Evolutionary conservation across 2,113 vertebrate genomes (phyloP), one percentile per base, ranked within the genome.

Genomic region (Pica pica): DNA sequence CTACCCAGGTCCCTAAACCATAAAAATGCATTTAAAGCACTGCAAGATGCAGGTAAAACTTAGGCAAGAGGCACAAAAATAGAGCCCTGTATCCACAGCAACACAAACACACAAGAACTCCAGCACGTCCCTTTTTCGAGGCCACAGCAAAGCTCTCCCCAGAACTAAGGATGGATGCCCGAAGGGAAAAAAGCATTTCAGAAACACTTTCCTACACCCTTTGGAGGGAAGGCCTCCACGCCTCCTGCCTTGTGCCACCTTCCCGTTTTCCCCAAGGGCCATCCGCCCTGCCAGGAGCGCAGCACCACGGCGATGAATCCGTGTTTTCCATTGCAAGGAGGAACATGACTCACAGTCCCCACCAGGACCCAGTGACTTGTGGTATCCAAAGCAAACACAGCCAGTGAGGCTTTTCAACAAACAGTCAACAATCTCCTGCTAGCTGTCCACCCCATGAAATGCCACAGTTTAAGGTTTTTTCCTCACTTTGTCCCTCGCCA

Each of bases 321-420:
- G 0, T 69, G 70, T 82, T 94, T 95, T 94, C 90, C 90, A 67
- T 31, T 52, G 59, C 18, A 1, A 70, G 91, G 47, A 85, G 37
- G 57, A 93, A n/a, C 63, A 41, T 96, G 93, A 96, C 82, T 96
- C 93, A 95, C 63, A 70, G 79, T 86, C 71, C 87, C 60, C 31
- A 8, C 59, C 39, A 23, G 37, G 84, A 95, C 87, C 84, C 78
- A 70, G 76, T 55, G 84, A 79, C 71, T 93, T 52, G 71, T 70
- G 64, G 94, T 93, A 96, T 93, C 94, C 86, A 96, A 96, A 95
- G 90, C 77, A 95, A 97, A 88, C 75, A 92, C 33, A 81, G 80
- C 35, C 47, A 89, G 68, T 0, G 0, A 90, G 41, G 49, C 61
- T 94, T 78, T 89, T 94, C 90, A 95, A 94, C 83, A 90, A 95